Base-by-base conservation (phyloP, 2,113 vertebrate species). In the Brienomyrus longianalis region DNA sequence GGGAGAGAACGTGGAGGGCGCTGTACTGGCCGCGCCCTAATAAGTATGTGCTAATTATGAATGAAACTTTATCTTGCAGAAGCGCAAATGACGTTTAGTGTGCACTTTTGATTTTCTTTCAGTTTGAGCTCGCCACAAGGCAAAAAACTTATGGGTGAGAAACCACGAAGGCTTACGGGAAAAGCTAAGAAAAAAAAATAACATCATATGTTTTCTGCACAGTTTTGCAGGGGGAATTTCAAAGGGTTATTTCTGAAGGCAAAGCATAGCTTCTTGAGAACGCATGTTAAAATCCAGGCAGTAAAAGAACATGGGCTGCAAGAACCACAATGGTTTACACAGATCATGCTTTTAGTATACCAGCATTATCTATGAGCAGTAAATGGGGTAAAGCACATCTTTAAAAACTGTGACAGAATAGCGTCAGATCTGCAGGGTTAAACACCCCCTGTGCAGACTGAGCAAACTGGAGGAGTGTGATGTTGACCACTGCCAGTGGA, bases 91-190 rank as follows among this genome's bases (percentile, higher is more conserved):
- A 59, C 31, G 2, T 59, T 87, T 27, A 48, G 85, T 54, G n/a
- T 35, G 85, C 52, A 87, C 15, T 62, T 62, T 88, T 88, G 17
- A 23, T 52, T 52, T 59, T 59, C 13, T 50, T 45, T 43, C n/a
- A 45, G 52, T 43, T 15, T 87, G 19, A 9, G 31, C 21, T 7
- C 39, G 19, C 43, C 39, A 45, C 87, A 88, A 45, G 31, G 56
- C 9, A n/a, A 70, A 45, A 45, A n/a, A 62, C 39, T 1, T 35
- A 39, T 45, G 59, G 1, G 35, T 66, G 56, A 88, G 39, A 88
- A 88, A 59, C 52, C 56, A 66, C 87, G 43, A 43, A 54, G 43
- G 35, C 87, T 88, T 88, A 59, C 52, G 21, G 35, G 87, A 88
- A 88, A 88, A 66, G n/a, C 23, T 51, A 17, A 17, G 11, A 52